Conservation (phyloP, 1,140 invertebrate species). For the Hycleus cichorii region DNA sequence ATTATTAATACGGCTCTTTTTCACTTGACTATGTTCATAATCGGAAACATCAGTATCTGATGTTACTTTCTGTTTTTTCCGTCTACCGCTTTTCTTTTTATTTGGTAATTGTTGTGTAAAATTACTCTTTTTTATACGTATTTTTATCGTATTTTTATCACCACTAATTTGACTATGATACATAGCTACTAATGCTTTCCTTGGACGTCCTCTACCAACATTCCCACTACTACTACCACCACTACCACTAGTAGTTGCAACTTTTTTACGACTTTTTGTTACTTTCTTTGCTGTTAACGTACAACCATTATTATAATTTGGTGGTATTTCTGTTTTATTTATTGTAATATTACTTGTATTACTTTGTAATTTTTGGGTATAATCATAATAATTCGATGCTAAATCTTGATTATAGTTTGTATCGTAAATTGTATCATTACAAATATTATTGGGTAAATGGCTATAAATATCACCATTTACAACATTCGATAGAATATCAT, state of each 20-base stretch:
- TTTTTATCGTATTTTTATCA: slow-evolving; percentile 55
- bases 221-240: too few relatives aligned
- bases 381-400: too few relatives aligned
- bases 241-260: too few relatives aligned
- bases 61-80: slow-evolving; percentile 41
- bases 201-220: slow-evolving; percentile 31
- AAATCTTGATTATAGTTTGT: too few relatives aligned
- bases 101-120: slow-evolving; percentile 35
- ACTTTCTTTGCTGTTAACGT: too few relatives aligned
- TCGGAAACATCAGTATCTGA: slow-evolving; percentile 46
- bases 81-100: slow-evolving; percentile 43
- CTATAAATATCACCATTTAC: slow-evolving; percentile 4
- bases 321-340: too few relatives aligned
- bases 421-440: background rate
- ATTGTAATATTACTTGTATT: too few relatives aligned
- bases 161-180: slow-evolving; percentile 53
- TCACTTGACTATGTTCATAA: slow-evolving; percentile 41
- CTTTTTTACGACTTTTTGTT: too few relatives aligned
- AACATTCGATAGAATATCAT: background rate
- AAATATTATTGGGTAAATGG: slow-evolving; percentile 8
- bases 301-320: too few relatives aligned
- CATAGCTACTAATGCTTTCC: slow-evolving; percentile 38
- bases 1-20: slow-evolving; percentile 31
- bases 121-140: slow-evolving; percentile 55
- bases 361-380: too few relatives aligned